Conservation (phyloP, 1,140 invertebrate species). For the Heliconius eleuchia region DNA sequence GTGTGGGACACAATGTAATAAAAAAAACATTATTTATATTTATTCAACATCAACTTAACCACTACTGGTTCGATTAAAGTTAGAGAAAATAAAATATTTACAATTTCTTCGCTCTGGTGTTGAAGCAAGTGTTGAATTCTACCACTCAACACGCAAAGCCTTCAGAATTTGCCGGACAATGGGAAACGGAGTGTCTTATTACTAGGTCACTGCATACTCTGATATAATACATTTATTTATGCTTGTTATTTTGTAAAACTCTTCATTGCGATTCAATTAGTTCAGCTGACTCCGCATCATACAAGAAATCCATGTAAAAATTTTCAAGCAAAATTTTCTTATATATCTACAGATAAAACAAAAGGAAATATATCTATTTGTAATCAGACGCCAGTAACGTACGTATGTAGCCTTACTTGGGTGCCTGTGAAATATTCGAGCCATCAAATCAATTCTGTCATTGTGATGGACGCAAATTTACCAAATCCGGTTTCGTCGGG, state of each 20-base stretch:
- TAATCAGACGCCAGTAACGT: constrained; percentile 10
- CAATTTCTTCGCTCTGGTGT: no score
- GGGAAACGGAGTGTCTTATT: no score
- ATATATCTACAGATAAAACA: background rate
- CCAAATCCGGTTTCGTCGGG: constrained; percentile 15
- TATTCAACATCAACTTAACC: no score
- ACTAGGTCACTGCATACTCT: no score
- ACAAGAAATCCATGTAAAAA: background rate
- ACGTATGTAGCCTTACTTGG: constrained; percentile 15
- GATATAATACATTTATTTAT: no score
- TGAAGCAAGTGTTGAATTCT: no score
- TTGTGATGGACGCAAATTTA: constrained; percentile 28
- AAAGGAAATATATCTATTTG: constrained; percentile 16
- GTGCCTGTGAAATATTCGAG: constrained; percentile 34
- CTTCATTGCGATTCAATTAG: background rate
- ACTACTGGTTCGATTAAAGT: no score
- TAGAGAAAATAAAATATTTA: no score
- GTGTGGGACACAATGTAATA: background rate
- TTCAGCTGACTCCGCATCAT: background rate
- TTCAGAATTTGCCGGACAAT: no score
- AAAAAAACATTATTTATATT: background rate
- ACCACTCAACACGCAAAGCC: no score
- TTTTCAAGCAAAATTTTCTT: background rate
- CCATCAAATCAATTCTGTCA: constrained; percentile 36
- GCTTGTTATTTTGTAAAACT: no score